Conservation (phyloP, 2,113 vertebrate species). For the Crotalus horridus region DNA sequence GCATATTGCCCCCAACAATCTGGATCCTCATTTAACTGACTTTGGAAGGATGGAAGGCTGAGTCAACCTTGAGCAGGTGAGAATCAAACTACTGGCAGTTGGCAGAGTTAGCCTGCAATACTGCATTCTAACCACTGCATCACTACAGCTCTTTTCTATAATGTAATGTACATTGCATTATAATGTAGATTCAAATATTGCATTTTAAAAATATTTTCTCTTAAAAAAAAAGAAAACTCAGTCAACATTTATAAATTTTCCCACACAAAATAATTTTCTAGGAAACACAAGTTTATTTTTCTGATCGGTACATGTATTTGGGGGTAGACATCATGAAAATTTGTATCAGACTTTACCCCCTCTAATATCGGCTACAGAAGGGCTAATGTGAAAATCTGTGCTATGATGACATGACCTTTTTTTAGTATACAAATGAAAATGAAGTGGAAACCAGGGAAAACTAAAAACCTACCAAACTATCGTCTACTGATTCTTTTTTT, state of each 20-base stretch:
- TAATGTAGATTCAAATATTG: neutral
- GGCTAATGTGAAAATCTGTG: neutral
- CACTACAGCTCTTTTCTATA: neutral
- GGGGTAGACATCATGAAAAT: neutral
- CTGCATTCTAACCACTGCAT: neutral
- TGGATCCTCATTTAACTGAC: too few species aligned
- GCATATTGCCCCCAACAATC: too few species aligned
- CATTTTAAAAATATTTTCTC: neutral
- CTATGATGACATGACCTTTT: constrained; percentile 3
- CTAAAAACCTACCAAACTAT: constrained; percentile 20
- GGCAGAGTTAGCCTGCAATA: too few species aligned
- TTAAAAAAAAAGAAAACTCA: too few species aligned
- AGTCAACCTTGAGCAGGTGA: too few species aligned
- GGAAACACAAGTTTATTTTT: neutral
- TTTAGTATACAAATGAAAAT: constrained; percentile 13
- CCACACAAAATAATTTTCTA: neutral
- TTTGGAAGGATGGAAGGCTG: too few species aligned
- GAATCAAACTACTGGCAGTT: too few species aligned
- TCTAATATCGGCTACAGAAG: neutral
- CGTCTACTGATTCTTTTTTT: constrained; percentile 44
- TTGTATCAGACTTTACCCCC: neutral
- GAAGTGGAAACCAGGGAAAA: neutral
- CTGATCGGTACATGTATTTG: neutral
- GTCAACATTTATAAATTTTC: neutral
- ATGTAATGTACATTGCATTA: neutral